Evolutionary conservation across 2,888 invertebrate species (phyloP), one percentile per base, ranked within the genome.

Genomic region (Pherbina coryleti): DNA sequence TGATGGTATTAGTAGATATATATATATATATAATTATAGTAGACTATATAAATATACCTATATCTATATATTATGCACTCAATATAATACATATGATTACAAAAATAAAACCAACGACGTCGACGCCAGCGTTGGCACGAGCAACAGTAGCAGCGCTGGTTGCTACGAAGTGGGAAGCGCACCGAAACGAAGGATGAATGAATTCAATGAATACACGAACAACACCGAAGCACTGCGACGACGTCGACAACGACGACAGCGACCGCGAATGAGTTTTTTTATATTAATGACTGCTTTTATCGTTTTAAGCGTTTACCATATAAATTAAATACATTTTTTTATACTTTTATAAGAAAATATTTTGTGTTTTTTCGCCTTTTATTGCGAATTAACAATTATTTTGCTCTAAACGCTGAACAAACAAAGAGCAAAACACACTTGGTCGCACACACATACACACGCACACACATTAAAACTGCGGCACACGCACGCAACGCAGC

Each of bases 261-360:
- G 28, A 55, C 53, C 25, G 25, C 22, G 53, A 49, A 17, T 8
- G 37, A 25, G 69, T 17, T 22, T 25, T 51, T 44, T 67, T 60
- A 22, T 37, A 37, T 37, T 66, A 17, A n/a, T 34, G 37, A n/a
- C 22, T 31, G 8, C 51, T 31, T 25, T 53, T 53, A 28, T 53
- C 55, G 31, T 37, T 72, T 53, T 53, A 28, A 53, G 25, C 8
- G 55, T 31, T 22, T 34, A 14, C 19, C n/a, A 11, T 51, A 7
- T 22, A 60, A 77, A n/a, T 44, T 73, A 76, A 31, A 60, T 60
- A 44, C 14, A 34, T 57, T 60, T 22, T 74, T 37, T 67, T 74
- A 14, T 25, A n/a, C 22, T 44, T 70, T 25, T 71, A 7, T 25
- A 53, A 71, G 4, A 71, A 70, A 17, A 57, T 22, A 55, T 49